phyloP scores from a whole-genome alignment of 2,113 vertebrate species.

The Pungitius pungitius region DNA sequence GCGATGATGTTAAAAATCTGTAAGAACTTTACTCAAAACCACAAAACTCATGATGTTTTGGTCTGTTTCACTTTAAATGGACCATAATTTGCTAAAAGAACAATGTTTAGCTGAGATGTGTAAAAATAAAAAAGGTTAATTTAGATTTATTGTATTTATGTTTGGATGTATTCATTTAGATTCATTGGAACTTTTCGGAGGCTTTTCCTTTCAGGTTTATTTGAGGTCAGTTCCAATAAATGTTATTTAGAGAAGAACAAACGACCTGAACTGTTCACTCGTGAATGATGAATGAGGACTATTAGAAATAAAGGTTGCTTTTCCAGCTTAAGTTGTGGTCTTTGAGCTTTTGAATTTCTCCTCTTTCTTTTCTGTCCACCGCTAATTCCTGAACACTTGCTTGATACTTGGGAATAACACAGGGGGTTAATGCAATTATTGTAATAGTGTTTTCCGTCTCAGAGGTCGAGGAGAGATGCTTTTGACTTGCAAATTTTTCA shows the following conservation, averaged over 20 bases:
- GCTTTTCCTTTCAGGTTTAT: conserved; percentile 28
- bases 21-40: too few species aligned
- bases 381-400: conserved; percentile 5
- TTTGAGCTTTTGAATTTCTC: conserved; percentile 40
- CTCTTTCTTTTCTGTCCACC: conserved; percentile 1
- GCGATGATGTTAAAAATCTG: conserved; percentile 25
- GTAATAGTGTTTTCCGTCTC: conserved; percentile 61
- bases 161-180: too few species aligned
- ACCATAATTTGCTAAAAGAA: too few species aligned
- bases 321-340: conserved; percentile 38
- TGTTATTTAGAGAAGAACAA: conserved; percentile 60
- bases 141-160: too few species aligned
- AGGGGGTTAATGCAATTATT: conserved; percentile 39
- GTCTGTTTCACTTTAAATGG: too few species aligned
- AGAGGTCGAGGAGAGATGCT: conserved; percentile 46
- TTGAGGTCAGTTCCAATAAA: conserved; percentile 40
- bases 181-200: background rate
- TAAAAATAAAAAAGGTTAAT: too few species aligned
- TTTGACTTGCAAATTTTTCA: conserved; percentile 75
- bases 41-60: too few species aligned
- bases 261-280: conserved; percentile 51
- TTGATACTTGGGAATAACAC: conserved; percentile 12
- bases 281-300: conserved; percentile 64
- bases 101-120: too few species aligned
- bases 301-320: conserved; percentile 59